Percentiles rank a stretch among this genome's conserved stretches.
These are phyloP conservation scores for Sprattus sprattus DNA, from an alignment of 2,113 vertebrate genomes.

Conservation along the genomic window DNA sequence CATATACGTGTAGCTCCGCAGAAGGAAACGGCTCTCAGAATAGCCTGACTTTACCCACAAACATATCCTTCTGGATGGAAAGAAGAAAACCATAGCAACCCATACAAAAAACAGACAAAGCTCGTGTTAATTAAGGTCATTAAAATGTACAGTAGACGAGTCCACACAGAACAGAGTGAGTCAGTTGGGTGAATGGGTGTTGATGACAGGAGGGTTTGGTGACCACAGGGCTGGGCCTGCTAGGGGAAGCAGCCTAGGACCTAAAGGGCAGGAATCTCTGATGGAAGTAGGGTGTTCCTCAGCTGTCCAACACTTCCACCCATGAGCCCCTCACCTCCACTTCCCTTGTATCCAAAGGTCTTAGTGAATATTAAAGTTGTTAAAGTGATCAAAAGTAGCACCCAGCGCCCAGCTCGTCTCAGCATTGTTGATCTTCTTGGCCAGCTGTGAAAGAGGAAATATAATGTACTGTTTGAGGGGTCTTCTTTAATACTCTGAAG, in stretches of 20 bases:
- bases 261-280: neutral
- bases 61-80: neutral
- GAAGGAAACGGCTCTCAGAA: neutral
- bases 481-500: neutral
- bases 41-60: neutral
- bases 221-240: neutral
- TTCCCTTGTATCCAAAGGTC: slow-evolving; percentile 51
- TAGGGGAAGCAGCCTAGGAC: neutral
- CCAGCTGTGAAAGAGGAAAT: slow-evolving; percentile 72
- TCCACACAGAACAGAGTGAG: neutral
- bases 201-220: neutral
- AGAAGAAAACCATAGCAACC: neutral
- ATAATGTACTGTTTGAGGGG: neutral
- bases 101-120: slow-evolving; percentile 19
- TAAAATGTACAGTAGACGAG: neutral
- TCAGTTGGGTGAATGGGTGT: neutral
- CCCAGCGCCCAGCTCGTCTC: slow-evolving; percentile 97
- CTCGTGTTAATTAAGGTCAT: slow-evolving; percentile 39
- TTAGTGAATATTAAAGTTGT: slow-evolving; percentile 83
- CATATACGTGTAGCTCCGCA: neutral
- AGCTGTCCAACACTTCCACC: slow-evolving; percentile 37
- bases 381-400: slow-evolving; percentile 89
- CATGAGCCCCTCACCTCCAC: slow-evolving; percentile 53
- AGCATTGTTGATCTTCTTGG: slow-evolving; percentile 95
- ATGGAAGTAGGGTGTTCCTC: neutral